Base-by-base conservation (phyloP, 2,888 invertebrate species). In the Melikaiella ostensackeni region DNA sequence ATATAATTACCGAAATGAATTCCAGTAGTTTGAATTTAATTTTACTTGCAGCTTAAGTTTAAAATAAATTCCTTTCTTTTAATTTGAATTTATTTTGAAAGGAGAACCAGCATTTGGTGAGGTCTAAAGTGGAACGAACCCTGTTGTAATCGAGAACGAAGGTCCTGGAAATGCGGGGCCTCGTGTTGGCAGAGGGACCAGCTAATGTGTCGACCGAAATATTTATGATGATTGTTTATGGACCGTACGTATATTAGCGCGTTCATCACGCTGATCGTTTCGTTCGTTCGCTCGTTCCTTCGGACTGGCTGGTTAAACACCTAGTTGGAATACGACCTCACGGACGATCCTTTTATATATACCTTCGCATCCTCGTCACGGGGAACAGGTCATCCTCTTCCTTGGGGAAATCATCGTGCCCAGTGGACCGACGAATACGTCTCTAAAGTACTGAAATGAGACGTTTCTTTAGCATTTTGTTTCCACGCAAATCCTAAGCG, bases 171-270 rank as follows among this genome's bases (percentile, higher is more conserved):
- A 79, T 78, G 78, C 75, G 70, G 70, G 62, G 61, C 59, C 62
- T n/a, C 59, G 73, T 78, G 78, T 78, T 78, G 88, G 88, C 89
- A 86, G 87, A 88, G 87, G 83, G 86, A 85, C 86, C 81, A 79
- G 88, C 89, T 90, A 90, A 90, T 90, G 89, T 89, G 90, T 90
- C 89, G 89, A 90, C 86, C 88, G 86, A 90, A 89, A 89, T 90
- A 89, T 90, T 90, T 90, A 90, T 90, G 90, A 89, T 90, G 89
- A 90, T 90, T 90, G 90, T 90, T 90, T 90, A 90, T 90, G 90
- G 89, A 88, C 88, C 89, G 86, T 86, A 86, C 88, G 89, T 89
- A 89, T 90, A 90, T 90, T 89, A 90, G 88, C 88, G 87, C 88
- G 88, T 86, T 89, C 86, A 85, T 84, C 83, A 80, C 77, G 82